phyloP scores from a whole-genome alignment of 2,797 vertebrate genomes.

The Myiotriccus ornatus region DNA sequence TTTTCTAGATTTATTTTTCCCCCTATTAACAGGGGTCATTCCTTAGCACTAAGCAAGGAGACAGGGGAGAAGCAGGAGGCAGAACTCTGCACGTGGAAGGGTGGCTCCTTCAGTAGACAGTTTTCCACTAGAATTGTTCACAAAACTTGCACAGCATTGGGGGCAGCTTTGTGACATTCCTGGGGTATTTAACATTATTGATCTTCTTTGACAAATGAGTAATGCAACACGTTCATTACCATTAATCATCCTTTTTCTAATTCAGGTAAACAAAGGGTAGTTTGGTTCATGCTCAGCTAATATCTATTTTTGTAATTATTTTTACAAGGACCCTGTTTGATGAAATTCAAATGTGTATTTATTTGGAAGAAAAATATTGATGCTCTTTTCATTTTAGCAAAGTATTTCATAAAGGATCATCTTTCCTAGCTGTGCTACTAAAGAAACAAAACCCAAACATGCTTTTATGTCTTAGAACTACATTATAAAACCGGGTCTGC shows the following conservation, averaged over 20 bases:
- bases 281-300: background rate
- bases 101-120: background rate
- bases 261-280: conserved; percentile 35
- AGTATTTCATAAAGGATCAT: conserved; percentile 24
- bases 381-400: conserved; percentile 8
- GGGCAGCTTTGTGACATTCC: conserved; percentile 48
- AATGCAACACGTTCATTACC: conserved; percentile 48
- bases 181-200: conserved; percentile 57
- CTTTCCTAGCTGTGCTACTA: conserved; percentile 6
- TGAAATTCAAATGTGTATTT: conserved; percentile 43
- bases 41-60: background rate
- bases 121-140: background rate
- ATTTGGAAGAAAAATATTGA: conserved; percentile 53
- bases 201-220: conserved; percentile 62
- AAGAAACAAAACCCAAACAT: background rate
- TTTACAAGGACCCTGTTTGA: conserved; percentile 45
- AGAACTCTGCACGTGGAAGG: background rate
- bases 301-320: background rate
- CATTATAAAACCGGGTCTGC: background rate
- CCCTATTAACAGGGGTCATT: background rate
- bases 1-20: background rate
- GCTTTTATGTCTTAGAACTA: background rate
- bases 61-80: background rate
- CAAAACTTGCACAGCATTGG: background rate
- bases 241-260: conserved; percentile 53